A percentile compares a stretch with the other conserved stretches of the same genome.
Conservation (phyloP, 2,113 vertebrate genomes). For the Petrocephalus microphthalmus region DNA sequence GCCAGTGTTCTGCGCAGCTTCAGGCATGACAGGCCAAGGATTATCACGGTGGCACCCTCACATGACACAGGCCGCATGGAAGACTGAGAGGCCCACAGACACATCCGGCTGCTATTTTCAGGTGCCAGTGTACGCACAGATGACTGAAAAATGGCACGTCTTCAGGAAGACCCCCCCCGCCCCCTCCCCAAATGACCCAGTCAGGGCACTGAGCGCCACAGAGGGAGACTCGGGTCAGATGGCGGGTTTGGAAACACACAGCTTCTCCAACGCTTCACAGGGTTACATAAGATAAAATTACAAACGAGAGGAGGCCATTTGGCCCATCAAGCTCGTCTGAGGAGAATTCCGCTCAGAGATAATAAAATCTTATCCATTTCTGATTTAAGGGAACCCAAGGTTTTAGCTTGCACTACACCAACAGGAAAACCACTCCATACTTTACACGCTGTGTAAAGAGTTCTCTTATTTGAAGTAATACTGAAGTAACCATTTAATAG, state of each 20-base stretch:
- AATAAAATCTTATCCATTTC: no score
- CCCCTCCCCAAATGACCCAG: no score
- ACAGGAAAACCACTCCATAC: no score
- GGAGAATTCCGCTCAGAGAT: no score
- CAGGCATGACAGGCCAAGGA: background rate
- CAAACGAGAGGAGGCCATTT: no score
- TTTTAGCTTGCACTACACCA: no score
- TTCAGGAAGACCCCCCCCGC: background rate
- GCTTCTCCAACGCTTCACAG: background rate
- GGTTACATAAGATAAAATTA: no score
- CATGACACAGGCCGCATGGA: background rate
- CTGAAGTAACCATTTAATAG: no score
- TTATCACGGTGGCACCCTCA: background rate
- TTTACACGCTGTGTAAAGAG: no score
- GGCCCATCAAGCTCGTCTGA: no score
- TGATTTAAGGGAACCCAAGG: no score
- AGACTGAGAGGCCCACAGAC: background rate
- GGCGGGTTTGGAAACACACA: background rate
- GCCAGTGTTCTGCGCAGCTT: background rate
- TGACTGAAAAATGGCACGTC: background rate
- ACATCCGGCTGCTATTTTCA: background rate
- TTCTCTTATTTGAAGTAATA: no score
- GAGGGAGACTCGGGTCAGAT: background rate
- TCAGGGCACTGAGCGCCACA: background rate
- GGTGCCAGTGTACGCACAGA: background rate